A percentile compares a stretch with the other conserved stretches of the same genome.
Evolutionary conservation across 2,888 invertebrate genomes (phyloP).

Genomic region (Lasiommata megera): DNA sequence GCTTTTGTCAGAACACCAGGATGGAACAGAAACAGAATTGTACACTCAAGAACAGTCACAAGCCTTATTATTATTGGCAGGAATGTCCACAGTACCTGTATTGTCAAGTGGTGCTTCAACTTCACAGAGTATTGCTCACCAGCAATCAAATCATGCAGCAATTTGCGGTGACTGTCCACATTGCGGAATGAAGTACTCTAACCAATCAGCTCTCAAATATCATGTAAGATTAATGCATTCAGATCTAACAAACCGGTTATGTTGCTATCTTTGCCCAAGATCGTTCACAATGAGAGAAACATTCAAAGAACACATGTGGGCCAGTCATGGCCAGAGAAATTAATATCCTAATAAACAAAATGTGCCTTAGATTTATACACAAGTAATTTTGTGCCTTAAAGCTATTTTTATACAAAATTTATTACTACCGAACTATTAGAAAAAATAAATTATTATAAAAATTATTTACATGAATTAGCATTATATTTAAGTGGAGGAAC

Average conservation of each 20-base stretch:
- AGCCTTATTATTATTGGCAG: constrained; percentile 61
- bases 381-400: constrained; percentile 28
- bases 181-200: constrained; percentile 85
- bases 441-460: constrained; percentile 18
- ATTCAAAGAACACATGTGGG: constrained; percentile 86
- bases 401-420: constrained; percentile 27
- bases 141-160: constrained; percentile 74
- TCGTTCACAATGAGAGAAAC: constrained; percentile 86
- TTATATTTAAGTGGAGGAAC: constrained; percentile 17
- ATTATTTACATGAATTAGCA: constrained; percentile 7
- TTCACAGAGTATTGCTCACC: constrained; percentile 60
- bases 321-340: constrained; percentile 84
- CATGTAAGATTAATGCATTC: constrained; percentile 86
- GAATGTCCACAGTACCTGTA: constrained; percentile 62
- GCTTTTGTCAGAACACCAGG: constrained; percentile 70
- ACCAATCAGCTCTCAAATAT: constrained; percentile 86
- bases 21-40: constrained; percentile 60
- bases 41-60: constrained; percentile 67
- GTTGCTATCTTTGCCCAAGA: constrained; percentile 85
- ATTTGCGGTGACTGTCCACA: constrained; percentile 85
- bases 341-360: constrained; percentile 46
- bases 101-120: constrained; percentile 62
- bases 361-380: constrained; percentile 56
- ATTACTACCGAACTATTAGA: constrained; percentile 20
- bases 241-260: constrained; percentile 84